Conservation (phyloP, 2,113 vertebrate species). For the Procavia capensis region DNA sequence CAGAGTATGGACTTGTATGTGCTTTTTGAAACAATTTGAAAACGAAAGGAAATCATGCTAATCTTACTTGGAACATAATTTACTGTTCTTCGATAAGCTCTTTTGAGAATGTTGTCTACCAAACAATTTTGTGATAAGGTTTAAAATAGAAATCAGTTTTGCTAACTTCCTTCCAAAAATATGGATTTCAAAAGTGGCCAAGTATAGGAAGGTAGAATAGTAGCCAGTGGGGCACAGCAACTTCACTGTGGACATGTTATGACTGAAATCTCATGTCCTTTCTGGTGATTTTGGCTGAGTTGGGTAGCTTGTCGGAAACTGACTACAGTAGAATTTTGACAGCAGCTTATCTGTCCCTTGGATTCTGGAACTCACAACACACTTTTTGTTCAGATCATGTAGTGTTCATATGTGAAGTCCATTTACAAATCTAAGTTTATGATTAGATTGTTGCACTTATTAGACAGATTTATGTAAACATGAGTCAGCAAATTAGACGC, state of each 20-base stretch:
- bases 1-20: slow-evolving; percentile 61
- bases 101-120: slow-evolving; percentile 9
- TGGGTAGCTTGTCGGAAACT: slow-evolving; percentile 63
- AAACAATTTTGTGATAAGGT: slow-evolving; percentile 14
- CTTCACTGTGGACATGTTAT: slow-evolving; percentile 16
- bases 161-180: slow-evolving; percentile 55
- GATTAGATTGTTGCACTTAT: slow-evolving; percentile 79
- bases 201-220: too few relatives aligned
- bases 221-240: not conserved
- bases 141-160: slow-evolving; percentile 30
- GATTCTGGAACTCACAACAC: slow-evolving; percentile 73
- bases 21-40: slow-evolving; percentile 13
- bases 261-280: slow-evolving; percentile 59
- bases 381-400: slow-evolving; percentile 64
- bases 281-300: slow-evolving; percentile 61
- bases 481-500: slow-evolving; percentile 82
- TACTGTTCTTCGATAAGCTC: not conserved
- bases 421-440: slow-evolving; percentile 74
- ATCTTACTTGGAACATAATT: not conserved
- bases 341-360: slow-evolving; percentile 65
- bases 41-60: slow-evolving; percentile 47
- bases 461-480: slow-evolving; percentile 81
- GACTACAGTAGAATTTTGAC: slow-evolving; percentile 47
- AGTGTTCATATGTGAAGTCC: slow-evolving; percentile 73
- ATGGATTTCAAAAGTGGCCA: slow-evolving; percentile 29